These are phyloP conservation scores for Crocallis elinguaria DNA, from an alignment of 2,888 invertebrate genomes.

Conservation along the genomic window DNA sequence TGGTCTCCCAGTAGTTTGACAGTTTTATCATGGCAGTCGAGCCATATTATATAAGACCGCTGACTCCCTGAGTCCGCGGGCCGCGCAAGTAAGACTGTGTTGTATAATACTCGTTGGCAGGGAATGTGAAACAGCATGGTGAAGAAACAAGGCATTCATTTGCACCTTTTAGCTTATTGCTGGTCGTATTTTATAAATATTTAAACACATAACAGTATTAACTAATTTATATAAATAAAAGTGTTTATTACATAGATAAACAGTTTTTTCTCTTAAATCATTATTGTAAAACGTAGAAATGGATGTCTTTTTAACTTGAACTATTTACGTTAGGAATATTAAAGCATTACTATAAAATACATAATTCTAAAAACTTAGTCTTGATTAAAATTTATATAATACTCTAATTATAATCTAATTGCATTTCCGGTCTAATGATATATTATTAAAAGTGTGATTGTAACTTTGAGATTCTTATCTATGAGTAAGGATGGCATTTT, in stretches of 20 bases:
- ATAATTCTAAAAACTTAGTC: not conserved
- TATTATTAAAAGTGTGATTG: not conserved
- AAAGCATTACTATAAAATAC: not conserved
- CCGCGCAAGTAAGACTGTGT: slow-evolving; percentile 7
- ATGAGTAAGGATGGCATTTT: too few species aligned
- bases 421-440: not conserved
- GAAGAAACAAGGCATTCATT: slow-evolving; percentile 36
- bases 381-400: not conserved
- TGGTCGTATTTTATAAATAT: slow-evolving; percentile 1
- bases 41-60: too few species aligned
- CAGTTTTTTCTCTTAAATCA: slow-evolving; percentile 1
- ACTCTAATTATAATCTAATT: not conserved
- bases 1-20: not conserved
- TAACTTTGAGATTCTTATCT: not conserved
- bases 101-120: not conserved
- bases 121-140: slow-evolving; percentile 9
- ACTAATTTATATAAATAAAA: too few species aligned
- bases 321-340: not conserved
- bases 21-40: not conserved
- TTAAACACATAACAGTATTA: too few species aligned
- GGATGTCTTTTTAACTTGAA: not conserved
- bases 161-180: slow-evolving; percentile 21
- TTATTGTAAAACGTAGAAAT: slow-evolving; percentile 14
- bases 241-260: not conserved
- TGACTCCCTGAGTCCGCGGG: not conserved